A percentile compares a stretch with the other conserved stretches of the same genome.
Conservation (phyloP, 2,888 invertebrate genomes). For the Microdon myrmicae region DNA sequence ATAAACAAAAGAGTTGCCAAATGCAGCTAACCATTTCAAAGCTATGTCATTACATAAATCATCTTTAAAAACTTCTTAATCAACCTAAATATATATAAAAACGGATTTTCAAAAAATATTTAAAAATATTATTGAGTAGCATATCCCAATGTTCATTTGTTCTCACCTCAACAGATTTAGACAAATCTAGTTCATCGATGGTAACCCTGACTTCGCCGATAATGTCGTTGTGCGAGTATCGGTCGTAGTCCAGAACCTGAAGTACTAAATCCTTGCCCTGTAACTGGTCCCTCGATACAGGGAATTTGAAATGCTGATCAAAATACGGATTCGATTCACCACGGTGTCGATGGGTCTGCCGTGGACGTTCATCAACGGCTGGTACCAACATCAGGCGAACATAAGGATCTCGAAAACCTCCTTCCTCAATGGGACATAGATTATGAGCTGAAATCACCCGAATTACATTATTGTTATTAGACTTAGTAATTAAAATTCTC, state of each 20-base stretch:
- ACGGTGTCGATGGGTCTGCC: conserved; percentile 85
- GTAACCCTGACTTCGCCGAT: conserved; percentile 85
- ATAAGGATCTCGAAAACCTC: conserved; percentile 91
- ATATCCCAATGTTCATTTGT: background rate
- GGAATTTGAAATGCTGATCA: conserved; percentile 92
- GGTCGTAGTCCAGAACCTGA: conserved; percentile 66
- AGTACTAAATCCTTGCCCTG: conserved; percentile 76
- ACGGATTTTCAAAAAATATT: background rate
- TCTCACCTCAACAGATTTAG: conserved; percentile 66
- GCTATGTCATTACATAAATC: too few relatives aligned
- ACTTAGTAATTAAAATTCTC: background rate
- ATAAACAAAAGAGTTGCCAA: too few relatives aligned
- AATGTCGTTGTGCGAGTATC: conserved; percentile 88
- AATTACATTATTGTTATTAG: background rate
- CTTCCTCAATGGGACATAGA: conserved; percentile 83
- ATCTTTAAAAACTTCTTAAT: too few relatives aligned
- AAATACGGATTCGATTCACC: conserved; percentile 89
- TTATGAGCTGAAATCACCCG: conserved; percentile 77
- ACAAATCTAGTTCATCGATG: conserved; percentile 80
- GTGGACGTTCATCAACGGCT: conserved; percentile 83
- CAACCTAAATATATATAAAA: too few relatives aligned
- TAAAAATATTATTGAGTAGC: too few relatives aligned
- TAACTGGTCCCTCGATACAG: conserved; percentile 88
- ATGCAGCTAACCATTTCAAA: too few relatives aligned
- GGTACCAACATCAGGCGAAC: conserved; percentile 83